Conservation (phyloP, 2,113 vertebrate genomes). For the Mormoops blainvillei region DNA sequence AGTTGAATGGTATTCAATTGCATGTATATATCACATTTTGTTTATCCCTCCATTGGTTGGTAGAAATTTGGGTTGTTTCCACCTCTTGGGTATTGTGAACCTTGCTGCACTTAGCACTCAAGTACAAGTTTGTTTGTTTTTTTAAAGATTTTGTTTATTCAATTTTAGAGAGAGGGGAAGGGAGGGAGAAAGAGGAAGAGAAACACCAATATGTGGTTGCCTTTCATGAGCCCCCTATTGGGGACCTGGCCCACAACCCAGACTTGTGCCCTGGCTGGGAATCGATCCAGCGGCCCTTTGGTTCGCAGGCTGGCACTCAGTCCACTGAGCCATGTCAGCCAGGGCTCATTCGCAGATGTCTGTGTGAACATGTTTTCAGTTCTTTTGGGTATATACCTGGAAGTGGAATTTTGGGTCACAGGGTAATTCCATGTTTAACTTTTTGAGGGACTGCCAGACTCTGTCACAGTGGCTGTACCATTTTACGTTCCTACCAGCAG, state of each 20-base stretch:
- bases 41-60: not conserved
- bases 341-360: no score
- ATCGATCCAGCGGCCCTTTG: no score
- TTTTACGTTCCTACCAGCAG: not conserved
- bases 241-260: no score
- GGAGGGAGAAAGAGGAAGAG: no score
- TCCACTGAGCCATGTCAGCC: no score
- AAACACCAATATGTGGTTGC: no score
- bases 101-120: not conserved
- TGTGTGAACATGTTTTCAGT: not conserved
- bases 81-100: not conserved
- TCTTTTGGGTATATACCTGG: not conserved
- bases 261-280: no score
- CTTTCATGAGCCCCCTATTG: no score
- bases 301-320: no score
- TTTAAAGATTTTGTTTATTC: no score
- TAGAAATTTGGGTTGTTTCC: not conserved
- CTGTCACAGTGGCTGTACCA: not conserved
- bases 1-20: not conserved
- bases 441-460: not conserved
- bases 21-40: not conserved
- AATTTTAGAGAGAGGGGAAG: no score
- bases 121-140: not conserved
- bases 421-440: not conserved
- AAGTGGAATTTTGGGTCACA: not conserved